Evolutionary conservation across 2,113 vertebrate species (phyloP).

Genomic region (Mustelus asterias): DNA sequence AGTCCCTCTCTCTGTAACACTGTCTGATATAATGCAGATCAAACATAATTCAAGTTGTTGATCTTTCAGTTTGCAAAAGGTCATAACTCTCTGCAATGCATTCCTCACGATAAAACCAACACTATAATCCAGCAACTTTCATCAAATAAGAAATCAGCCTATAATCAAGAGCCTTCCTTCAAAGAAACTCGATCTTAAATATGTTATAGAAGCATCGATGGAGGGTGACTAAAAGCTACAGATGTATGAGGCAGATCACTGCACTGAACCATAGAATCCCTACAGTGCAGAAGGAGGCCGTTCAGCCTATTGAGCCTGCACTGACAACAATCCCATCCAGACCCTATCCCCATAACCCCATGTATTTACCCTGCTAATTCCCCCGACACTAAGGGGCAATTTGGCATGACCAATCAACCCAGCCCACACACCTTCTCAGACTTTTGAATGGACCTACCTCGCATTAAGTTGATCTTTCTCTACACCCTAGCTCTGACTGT

Average conservation of each 20-base stretch:
- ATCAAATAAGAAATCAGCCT: neutral
- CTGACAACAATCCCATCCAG: too few relatives aligned
- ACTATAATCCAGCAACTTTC: neutral
- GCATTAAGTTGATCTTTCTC: too few relatives aligned
- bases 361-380: too few relatives aligned
- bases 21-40: neutral
- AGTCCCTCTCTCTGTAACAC: neutral
- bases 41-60: neutral
- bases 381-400: too few relatives aligned
- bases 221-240: neutral
- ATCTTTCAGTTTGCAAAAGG: neutral
- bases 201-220: neutral
- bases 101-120: neutral
- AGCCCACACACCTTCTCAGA: too few relatives aligned
- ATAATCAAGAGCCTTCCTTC: neutral
- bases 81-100: neutral
- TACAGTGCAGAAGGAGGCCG: too few relatives aligned
- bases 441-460: too few relatives aligned
- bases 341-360: too few relatives aligned
- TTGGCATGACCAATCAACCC: too few relatives aligned
- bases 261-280: too few relatives aligned
- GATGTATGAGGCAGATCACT: neutral
- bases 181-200: neutral
- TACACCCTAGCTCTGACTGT: too few relatives aligned
- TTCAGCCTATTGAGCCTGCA: too few relatives aligned